Percentiles rank a stretch among this genome's conserved stretches.
Conservation (phyloP, 2,888 invertebrate species). For the Limnephilus marmoratus region DNA sequence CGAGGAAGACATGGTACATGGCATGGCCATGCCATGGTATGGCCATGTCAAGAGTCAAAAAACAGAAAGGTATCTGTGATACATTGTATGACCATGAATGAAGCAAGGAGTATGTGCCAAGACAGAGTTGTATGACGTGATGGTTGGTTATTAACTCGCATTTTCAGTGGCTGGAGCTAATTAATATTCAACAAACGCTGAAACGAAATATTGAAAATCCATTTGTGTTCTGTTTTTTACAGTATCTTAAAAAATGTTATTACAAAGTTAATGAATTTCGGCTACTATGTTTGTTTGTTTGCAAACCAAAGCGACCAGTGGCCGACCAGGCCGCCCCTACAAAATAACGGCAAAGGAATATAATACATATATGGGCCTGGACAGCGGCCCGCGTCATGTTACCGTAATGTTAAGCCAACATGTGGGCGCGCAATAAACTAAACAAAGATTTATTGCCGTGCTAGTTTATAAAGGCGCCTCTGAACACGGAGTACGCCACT, state of each 20-base stretch:
- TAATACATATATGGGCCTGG: neutral
- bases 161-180: neutral
- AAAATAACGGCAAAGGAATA: neutral
- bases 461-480: conserved; percentile 49
- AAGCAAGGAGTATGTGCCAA: too few relatives aligned
- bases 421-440: conserved; percentile 63
- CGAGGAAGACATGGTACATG: too few relatives aligned
- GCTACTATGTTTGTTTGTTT: neutral
- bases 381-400: conserved; percentile 57
- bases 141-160: too few relatives aligned
- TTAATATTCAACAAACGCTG: neutral
- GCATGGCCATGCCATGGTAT: too few relatives aligned
- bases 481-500: conserved; percentile 5
- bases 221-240: neutral
- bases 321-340: neutral
- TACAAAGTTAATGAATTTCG: neutral
- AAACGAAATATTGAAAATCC: neutral
- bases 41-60: too few relatives aligned
- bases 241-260: neutral
- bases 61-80: too few relatives aligned
- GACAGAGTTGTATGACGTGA: too few relatives aligned
- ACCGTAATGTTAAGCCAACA: conserved; percentile 53
- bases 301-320: neutral
- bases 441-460: conserved; percentile 61
- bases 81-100: too few relatives aligned